Conservation (phyloP, 2,113 vertebrate genomes). For the Forbesichthys papilliferus region DNA sequence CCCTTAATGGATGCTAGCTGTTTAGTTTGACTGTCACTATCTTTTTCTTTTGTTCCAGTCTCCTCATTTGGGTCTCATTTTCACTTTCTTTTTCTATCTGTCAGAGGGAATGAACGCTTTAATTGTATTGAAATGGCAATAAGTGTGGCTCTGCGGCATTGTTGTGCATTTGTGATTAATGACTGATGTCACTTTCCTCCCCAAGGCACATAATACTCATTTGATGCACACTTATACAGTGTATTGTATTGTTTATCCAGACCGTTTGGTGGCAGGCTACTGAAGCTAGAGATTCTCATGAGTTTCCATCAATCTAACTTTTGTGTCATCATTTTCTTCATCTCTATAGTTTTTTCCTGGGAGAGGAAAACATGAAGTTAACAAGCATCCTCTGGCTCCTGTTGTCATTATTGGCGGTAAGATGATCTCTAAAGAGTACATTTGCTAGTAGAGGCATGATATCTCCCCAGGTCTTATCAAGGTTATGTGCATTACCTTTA, state of each 20-base stretch:
- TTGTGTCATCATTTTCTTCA: slow-evolving; percentile 15
- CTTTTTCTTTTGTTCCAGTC: background rate
- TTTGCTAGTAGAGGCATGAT: background rate
- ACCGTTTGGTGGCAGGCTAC: slow-evolving; percentile 34
- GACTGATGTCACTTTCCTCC: slow-evolving; percentile 31
- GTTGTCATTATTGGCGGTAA: slow-evolving; percentile 70
- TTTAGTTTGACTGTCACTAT: slow-evolving; percentile 12
- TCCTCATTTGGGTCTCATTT: background rate
- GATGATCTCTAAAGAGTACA: slow-evolving; percentile 22
- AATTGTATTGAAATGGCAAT: slow-evolving; percentile 11
- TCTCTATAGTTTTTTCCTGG: slow-evolving; percentile 51
- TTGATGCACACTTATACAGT: slow-evolving; percentile 21
- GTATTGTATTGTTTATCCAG: slow-evolving; percentile 40
- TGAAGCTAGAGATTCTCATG: slow-evolving; percentile 15
- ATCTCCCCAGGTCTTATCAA: background rate
- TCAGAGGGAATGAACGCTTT: background rate
- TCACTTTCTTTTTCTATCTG: background rate
- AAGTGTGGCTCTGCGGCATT: slow-evolving; percentile 32
- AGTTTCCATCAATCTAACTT: slow-evolving; percentile 22
- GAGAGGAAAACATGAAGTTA: slow-evolving; percentile 68
- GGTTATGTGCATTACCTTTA: background rate
- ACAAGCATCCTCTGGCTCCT: slow-evolving; percentile 58
- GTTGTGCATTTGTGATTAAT: slow-evolving; percentile 60
- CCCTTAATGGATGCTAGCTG: slow-evolving; percentile 30
- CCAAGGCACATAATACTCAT: slow-evolving; percentile 37